These are phyloP conservation scores for Phallusia fumigata DNA, from an alignment of 23 tunicate genomes.

Conservation along the genomic window DNA sequence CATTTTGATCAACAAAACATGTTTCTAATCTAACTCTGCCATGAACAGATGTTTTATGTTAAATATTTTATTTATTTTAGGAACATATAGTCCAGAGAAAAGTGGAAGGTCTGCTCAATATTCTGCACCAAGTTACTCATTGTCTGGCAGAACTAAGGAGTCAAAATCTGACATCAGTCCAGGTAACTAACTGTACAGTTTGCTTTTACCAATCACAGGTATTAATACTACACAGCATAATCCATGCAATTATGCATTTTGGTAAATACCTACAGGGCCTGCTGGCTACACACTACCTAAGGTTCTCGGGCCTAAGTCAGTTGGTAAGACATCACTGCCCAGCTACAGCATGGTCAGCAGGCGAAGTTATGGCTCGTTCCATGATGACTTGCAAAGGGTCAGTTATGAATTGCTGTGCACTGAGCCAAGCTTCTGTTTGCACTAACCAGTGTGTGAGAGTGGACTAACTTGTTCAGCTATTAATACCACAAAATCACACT, in stretches of 20 bases:
- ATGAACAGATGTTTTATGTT: too few relatives aligned
- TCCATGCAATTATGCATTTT: not conserved
- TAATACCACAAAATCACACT: too few relatives aligned
- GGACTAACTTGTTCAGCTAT: not conserved
- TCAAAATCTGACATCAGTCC: constrained; percentile 75
- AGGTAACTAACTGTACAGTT: constrained; percentile 42
- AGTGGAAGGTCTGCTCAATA: constrained; percentile 63
- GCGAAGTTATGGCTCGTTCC: constrained; percentile 85
- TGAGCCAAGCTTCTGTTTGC: not conserved
- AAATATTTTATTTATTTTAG: constrained; percentile 15
- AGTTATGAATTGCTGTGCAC: constrained; percentile 4
- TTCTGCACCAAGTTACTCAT: constrained; percentile 86
- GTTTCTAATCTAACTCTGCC: too few relatives aligned
- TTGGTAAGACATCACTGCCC: constrained; percentile 79
- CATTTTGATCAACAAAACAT: too few relatives aligned
- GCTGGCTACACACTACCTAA: constrained; percentile 85
- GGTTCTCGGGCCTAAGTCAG: constrained; percentile 77
- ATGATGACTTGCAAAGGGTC: constrained; percentile 90
- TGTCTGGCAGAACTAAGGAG: constrained; percentile 67
- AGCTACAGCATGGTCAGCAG: constrained; percentile 75
- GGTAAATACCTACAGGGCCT: constrained; percentile 46
- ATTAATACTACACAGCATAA: not conserved
- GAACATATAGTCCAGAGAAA: constrained; percentile 86
- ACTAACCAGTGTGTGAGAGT: not conserved
- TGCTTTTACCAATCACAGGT: too few relatives aligned